phyloP scores from a whole-genome alignment of 2,888 invertebrate species.

The Clepsis dumicolana region DNA sequence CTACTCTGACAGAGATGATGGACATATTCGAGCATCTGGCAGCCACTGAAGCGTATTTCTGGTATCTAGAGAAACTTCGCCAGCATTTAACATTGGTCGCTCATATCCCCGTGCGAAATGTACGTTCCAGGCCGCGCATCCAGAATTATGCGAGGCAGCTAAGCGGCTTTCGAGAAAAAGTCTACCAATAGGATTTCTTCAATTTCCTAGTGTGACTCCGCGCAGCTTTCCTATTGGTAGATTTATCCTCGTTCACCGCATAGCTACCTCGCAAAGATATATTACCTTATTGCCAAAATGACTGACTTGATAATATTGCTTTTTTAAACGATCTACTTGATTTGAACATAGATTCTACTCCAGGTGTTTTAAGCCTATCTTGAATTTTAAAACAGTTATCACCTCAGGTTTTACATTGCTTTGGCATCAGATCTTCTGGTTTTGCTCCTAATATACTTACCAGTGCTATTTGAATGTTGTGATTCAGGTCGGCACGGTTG shows the following conservation, averaged over 20 bases:
- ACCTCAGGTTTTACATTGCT: neutral
- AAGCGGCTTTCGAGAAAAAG: no score
- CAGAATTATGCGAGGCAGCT: no score
- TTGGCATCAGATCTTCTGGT: neutral
- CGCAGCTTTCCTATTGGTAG: no score
- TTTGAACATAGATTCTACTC: no score
- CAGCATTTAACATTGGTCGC: constrained; percentile 90
- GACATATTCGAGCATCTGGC: constrained; percentile 74
- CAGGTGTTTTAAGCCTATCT: no score
- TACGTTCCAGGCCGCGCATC: no score
- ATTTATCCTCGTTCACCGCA: no score
- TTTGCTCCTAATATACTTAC: neutral
- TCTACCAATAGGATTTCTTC: no score
- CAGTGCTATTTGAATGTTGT: neutral
- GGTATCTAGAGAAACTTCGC: constrained; percentile 86
- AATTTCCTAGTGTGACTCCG: no score
- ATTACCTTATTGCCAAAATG: constrained; percentile 30
- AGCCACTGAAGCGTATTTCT: constrained; percentile 74
- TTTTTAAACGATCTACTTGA: no score
- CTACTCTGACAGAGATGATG: constrained; percentile 85
- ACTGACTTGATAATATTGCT: constrained; percentile 24
- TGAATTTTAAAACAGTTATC: no score
- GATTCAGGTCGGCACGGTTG: constrained; percentile 86
- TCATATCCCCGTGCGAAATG: constrained; percentile 91
- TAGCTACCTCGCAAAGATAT: no score